phyloP scores from a whole-genome alignment of 64 coral and sea anemone species.

The Montipora capricornis region DNA sequence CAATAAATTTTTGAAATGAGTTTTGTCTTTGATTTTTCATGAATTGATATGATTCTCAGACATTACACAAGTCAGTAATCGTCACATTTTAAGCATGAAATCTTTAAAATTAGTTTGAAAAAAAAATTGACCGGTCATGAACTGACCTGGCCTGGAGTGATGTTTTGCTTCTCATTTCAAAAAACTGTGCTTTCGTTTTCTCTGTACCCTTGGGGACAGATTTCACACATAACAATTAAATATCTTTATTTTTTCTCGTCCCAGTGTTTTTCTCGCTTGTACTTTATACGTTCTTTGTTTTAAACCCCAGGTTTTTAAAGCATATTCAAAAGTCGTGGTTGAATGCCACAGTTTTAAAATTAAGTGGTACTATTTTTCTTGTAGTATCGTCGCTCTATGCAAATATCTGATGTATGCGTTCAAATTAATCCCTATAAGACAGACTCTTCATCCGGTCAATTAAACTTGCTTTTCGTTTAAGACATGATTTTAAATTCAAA shows the following conservation, averaged over 20 bases:
- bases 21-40: not conserved
- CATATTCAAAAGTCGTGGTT: not conserved
- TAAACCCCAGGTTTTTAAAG: not conserved
- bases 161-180: not conserved
- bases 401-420: not conserved
- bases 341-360: not conserved
- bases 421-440: not conserved
- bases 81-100: conserved; percentile 17
- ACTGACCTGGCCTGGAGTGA: not conserved
- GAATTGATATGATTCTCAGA: too few relatives aligned
- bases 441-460: conserved; percentile 48
- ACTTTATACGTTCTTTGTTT: not conserved
- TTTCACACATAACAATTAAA: not conserved
- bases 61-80: not conserved
- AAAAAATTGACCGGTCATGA: conserved; percentile 3
- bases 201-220: not conserved
- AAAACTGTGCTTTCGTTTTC: not conserved
- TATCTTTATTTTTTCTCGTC: not conserved
- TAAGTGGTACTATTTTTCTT: not conserved
- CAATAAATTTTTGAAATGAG: not conserved
- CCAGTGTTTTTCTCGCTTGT: not conserved
- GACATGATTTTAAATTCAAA: conserved; percentile 23
- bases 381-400: not conserved
- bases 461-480: not conserved
- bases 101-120: conserved; percentile 24